Evolutionary conservation across 1,140 invertebrate genomes (phyloP).

Genomic region (Antheraea mylitta): DNA sequence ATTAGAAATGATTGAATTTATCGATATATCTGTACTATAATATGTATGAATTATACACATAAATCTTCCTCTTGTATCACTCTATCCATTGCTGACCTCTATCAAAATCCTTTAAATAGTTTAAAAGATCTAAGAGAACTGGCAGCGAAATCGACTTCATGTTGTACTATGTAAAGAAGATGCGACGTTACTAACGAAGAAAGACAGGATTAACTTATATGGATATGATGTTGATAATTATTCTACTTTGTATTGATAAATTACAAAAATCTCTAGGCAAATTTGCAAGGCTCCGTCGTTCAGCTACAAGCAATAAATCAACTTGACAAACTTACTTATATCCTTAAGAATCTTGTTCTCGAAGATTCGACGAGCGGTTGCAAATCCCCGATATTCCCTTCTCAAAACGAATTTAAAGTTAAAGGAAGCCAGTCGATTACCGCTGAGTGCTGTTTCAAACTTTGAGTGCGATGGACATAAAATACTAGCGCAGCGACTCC

Average conservation of each 20-base stretch:
- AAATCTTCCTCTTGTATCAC: too few species aligned
- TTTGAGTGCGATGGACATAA: not conserved
- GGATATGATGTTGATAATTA: not conserved
- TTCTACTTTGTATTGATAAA: not conserved
- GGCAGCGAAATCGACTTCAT: too few species aligned
- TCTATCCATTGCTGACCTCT: too few species aligned
- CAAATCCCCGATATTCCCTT: not conserved
- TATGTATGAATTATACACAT: too few species aligned
- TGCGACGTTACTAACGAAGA: too few species aligned
- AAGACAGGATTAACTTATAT: not conserved
- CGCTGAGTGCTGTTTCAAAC: slow-evolving; percentile 8
- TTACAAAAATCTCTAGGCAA: not conserved
- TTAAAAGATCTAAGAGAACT: too few species aligned
- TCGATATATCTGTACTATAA: too few species aligned
- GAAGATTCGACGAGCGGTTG: not conserved
- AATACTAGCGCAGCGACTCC: not conserved
- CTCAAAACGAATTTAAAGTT: slow-evolving; percentile 8
- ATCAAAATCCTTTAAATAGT: too few species aligned
- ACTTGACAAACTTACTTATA: slow-evolving; percentile 1
- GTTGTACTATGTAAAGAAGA: too few species aligned
- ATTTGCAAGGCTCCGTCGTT: not conserved
- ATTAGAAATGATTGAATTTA: too few species aligned
- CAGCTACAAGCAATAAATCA: slow-evolving; percentile 1
- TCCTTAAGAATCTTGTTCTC: not conserved
- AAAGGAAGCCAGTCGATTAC: slow-evolving; percentile 11